These are phyloP conservation scores for Drosophila merina DNA, from an alignment of 2,888 invertebrate species.

Conservation along the genomic window DNA sequence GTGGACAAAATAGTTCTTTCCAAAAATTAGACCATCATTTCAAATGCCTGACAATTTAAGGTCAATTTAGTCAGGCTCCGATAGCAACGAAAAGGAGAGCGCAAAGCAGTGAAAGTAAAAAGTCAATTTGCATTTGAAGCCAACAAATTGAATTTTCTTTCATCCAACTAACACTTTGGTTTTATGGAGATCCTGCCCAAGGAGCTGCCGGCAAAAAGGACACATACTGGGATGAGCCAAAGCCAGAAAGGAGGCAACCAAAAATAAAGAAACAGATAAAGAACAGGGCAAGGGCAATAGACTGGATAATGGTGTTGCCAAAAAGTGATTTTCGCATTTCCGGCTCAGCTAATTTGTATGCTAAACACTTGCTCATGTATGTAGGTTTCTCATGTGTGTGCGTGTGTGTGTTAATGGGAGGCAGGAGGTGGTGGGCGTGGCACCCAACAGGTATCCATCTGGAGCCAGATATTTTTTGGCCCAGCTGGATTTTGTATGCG, in stretches of 20 bases:
- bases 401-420: not conserved
- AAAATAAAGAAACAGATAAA: slow-evolving; percentile 5
- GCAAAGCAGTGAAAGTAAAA: slow-evolving; percentile 43
- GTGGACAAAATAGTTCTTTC: slow-evolving; percentile 1
- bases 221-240: slow-evolving; percentile 33
- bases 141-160: slow-evolving; percentile 62
- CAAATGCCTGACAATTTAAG: slow-evolving; percentile 35
- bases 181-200: slow-evolving; percentile 45
- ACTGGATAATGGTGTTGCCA: slow-evolving; percentile 67
- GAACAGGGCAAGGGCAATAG: slow-evolving; percentile 34
- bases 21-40: slow-evolving; percentile 40
- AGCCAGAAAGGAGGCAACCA: slow-evolving; percentile 3
- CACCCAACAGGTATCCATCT: slow-evolving; percentile 67
- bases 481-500: slow-evolving; percentile 65
- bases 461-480: slow-evolving; percentile 30
- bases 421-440: slow-evolving; percentile 18
- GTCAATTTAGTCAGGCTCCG: slow-evolving; percentile 34
- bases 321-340: slow-evolving; percentile 77
- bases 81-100: slow-evolving; percentile 5
- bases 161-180: slow-evolving; percentile 54
- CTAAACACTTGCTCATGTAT: slow-evolving; percentile 61
- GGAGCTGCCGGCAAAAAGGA: slow-evolving; percentile 28
- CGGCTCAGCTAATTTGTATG: slow-evolving; percentile 76
- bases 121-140: slow-evolving; percentile 59
- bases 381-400: slow-evolving; percentile 12